Conservation (phyloP, 2,113 vertebrate species). For the Otus sunia region DNA sequence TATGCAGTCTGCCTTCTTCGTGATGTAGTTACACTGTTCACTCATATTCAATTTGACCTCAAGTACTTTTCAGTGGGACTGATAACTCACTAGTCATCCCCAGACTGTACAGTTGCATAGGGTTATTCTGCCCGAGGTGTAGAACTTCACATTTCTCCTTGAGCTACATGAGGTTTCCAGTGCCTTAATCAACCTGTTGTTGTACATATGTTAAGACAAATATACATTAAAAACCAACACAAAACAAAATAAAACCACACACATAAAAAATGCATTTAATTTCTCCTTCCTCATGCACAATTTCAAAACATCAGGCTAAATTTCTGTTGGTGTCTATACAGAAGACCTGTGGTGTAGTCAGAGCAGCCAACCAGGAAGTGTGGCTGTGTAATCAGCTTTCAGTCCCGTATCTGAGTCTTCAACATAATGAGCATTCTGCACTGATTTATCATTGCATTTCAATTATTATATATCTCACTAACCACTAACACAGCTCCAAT, state of each 20-base stretch:
- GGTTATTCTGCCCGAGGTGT: background rate
- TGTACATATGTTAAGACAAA: background rate
- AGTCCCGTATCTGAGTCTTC: background rate
- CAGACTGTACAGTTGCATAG: background rate
- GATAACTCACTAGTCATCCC: background rate
- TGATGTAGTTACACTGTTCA: background rate
- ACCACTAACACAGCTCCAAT: background rate
- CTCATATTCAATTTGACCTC: background rate
- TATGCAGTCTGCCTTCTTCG: background rate
- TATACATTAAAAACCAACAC: background rate
- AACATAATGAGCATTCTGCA: background rate
- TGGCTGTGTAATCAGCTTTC: background rate
- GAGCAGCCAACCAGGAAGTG: background rate
- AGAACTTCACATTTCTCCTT: background rate
- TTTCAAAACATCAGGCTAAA: background rate
- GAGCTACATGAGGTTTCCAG: background rate
- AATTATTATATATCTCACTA: background rate
- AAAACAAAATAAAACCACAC: background rate
- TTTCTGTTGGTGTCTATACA: background rate
- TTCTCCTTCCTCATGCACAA: background rate
- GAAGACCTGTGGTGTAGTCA: background rate
- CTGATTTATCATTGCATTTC: background rate
- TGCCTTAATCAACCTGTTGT: background rate
- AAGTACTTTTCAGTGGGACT: background rate
- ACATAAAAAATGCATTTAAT: accelerated